Conservation (phyloP, 1,140 invertebrate species). For the Solenopsis fugax region DNA sequence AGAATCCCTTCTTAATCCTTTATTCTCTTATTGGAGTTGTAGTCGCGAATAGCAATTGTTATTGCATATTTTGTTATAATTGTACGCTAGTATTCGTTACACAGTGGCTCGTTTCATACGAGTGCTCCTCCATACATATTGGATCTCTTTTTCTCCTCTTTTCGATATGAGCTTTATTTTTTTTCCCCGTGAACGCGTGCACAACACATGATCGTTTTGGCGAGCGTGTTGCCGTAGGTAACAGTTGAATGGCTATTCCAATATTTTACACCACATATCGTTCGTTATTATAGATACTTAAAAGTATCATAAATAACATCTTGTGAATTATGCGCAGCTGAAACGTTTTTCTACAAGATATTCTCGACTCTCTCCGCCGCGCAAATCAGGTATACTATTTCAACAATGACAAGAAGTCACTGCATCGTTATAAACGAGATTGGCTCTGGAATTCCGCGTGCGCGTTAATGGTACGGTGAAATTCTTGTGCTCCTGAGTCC, state of each 20-base stretch:
- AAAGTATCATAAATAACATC: slow-evolving; percentile 24
- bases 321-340: not conserved
- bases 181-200: slow-evolving; percentile 9
- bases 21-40: not conserved
- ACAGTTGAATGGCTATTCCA: slow-evolving; percentile 42
- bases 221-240: not conserved
- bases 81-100: not conserved
- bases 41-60: not conserved
- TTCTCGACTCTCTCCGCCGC: not conserved
- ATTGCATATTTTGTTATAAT: not conserved
- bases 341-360: slow-evolving; percentile 5
- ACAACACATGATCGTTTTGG: slow-evolving; percentile 14
- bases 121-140: not conserved
- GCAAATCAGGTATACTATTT: not conserved
- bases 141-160: slow-evolving; percentile 23
- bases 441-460: not conserved
- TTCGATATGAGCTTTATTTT: slow-evolving; percentile 27
- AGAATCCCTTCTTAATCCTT: not conserved
- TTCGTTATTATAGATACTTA: slow-evolving; percentile 15
- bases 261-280: slow-evolving; percentile 19
- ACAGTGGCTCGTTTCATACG: not conserved
- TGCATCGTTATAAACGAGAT: not conserved
- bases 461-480: not conserved
- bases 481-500: not conserved
- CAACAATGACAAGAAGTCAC: not conserved